Conservation (phyloP, 2,888 invertebrate species). For the Drosophila longiperda region DNA sequence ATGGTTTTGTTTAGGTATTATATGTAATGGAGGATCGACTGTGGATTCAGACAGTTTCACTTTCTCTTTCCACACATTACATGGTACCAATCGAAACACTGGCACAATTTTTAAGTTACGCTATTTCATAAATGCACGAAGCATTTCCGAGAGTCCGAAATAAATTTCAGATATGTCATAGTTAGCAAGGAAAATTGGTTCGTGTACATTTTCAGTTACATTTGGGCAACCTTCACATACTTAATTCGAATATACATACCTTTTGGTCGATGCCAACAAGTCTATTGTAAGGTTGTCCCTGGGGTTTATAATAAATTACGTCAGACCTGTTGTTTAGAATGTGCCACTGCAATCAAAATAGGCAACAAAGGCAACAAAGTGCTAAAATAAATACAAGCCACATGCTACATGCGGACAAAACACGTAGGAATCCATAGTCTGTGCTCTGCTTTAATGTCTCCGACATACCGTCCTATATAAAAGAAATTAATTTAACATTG, state of each 20-base stretch:
- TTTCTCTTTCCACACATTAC: neutral
- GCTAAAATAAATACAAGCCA: constrained; percentile 27
- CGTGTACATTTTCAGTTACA: neutral
- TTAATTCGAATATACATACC: constrained; percentile 20
- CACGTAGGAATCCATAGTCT: constrained; percentile 8
- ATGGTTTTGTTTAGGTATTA: neutral
- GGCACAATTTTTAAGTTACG: neutral
- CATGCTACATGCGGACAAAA: constrained; percentile 1
- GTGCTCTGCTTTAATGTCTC: constrained; percentile 1
- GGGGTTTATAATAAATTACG: constrained; percentile 69
- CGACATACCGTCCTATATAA: neutral
- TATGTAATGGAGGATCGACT: neutral
- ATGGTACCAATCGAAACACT: neutral
- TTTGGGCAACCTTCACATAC: neutral
- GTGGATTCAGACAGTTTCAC: neutral
- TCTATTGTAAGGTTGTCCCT: constrained; percentile 33
- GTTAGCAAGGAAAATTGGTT: neutral
- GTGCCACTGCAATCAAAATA: constrained; percentile 67
- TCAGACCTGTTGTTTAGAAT: constrained; percentile 54
- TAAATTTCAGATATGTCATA: neutral
- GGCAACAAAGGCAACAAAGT: constrained; percentile 36
- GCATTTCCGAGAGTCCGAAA: neutral
- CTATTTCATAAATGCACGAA: neutral
- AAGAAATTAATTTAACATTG: constrained; percentile 10
- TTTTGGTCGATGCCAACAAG: constrained; percentile 18